These are phyloP conservation scores for Sthenelais limicola DNA, from an alignment of 2,888 invertebrate genomes.

Conservation along the genomic window DNA sequence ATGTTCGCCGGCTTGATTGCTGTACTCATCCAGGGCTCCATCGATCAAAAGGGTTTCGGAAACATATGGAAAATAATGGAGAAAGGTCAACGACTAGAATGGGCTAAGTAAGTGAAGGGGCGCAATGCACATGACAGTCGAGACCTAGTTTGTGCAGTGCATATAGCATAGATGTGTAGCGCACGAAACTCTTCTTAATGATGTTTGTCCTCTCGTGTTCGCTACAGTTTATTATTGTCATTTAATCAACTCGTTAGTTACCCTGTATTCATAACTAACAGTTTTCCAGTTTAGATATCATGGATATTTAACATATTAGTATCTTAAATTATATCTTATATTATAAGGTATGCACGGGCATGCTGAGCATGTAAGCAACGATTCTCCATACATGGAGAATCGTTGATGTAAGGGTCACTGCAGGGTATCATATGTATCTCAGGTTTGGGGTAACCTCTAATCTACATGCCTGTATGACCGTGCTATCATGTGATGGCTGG, in stretches of 20 bases:
- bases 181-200: no score
- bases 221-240: background rate
- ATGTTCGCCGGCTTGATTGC: constrained; percentile 72
- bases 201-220: background rate
- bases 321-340: no score
- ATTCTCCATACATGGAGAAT: no score
- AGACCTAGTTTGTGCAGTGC: background rate
- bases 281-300: no score
- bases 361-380: no score
- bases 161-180: background rate
- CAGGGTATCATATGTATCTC: no score
- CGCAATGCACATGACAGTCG: background rate
- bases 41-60: constrained; percentile 65
- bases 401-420: no score
- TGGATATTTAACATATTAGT: no score
- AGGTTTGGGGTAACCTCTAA: no score
- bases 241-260: background rate
- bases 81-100: constrained; percentile 23
- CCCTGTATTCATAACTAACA: background rate
- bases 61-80: constrained; percentile 60
- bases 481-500: no score
- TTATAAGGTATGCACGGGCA: no score
- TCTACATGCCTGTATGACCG: no score
- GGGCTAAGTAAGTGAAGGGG: constrained; percentile 13
- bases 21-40: constrained; percentile 68